A percentile compares a stretch with the other conserved stretches of the same genome.
Evolutionary conservation across 1,140 invertebrate genomes (phyloP).

Genomic region (Brachionus paranguensis): DNA sequence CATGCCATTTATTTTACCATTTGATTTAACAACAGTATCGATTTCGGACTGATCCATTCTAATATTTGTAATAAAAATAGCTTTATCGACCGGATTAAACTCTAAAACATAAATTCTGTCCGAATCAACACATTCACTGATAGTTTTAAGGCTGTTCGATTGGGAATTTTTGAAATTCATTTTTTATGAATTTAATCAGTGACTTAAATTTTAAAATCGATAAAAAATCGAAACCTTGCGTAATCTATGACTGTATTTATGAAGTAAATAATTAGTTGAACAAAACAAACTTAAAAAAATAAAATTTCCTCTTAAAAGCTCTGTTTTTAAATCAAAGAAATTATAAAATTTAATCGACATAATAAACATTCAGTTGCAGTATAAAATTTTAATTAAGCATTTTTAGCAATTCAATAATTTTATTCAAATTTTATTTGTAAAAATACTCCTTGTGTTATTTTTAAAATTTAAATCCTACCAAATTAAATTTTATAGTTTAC

Average conservation of each 20-base stretch:
- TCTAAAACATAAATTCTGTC: neutral
- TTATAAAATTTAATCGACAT: neutral
- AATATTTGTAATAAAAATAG: neutral
- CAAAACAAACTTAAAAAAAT: neutral
- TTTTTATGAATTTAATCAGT: neutral
- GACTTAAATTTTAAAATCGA: neutral
- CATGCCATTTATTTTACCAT: neutral
- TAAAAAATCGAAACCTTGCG: neutral
- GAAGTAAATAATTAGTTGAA: neutral
- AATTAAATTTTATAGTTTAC: neutral
- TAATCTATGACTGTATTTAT: neutral
- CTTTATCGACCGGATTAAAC: neutral
- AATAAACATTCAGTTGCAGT: neutral
- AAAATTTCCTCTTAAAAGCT: neutral
- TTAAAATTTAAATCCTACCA: neutral
- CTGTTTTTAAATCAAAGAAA: neutral
- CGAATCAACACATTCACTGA: neutral
- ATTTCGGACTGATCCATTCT: neutral
- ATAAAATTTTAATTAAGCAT: neutral
- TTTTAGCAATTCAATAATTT: neutral
- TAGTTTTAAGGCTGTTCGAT: neutral
- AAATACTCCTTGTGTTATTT: neutral
- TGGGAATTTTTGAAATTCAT: neutral
- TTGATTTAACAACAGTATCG: neutral
- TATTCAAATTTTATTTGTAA: neutral